Conservation (phyloP, 1,140 invertebrate species). For the Cherax destructor region DNA sequence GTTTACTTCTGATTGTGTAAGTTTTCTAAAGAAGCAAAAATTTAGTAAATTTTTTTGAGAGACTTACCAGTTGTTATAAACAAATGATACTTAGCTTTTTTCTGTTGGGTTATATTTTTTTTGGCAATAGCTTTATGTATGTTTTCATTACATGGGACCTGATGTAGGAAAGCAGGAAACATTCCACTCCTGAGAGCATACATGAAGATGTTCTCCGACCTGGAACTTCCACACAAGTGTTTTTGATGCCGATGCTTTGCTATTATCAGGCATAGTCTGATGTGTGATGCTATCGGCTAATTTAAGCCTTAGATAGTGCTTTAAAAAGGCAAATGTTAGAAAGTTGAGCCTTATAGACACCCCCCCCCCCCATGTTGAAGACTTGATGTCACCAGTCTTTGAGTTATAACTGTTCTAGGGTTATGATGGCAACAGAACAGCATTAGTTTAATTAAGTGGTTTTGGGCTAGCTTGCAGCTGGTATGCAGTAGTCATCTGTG, state of each 20-base stretch:
- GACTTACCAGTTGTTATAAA: neutral
- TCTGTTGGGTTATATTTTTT: neutral
- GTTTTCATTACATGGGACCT: constrained; percentile 23
- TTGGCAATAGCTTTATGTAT: neutral
- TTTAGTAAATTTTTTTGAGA: neutral
- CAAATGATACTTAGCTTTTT: neutral
- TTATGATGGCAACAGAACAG: neutral
- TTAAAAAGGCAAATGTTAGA: constrained; percentile 55
- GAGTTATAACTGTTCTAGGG: neutral
- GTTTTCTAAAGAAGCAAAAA: neutral
- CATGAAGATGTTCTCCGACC: constrained; percentile 49
- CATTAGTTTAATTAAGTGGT: neutral
- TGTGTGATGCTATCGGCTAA: constrained; percentile 42
- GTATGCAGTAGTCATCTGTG: neutral
- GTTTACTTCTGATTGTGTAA: neutral
- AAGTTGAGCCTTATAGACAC: constrained; percentile 41
- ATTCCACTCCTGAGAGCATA: constrained; percentile 35
- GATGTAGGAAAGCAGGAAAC: neutral
- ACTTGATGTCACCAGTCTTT: constrained; percentile 17
- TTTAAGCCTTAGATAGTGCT: constrained; percentile 63
- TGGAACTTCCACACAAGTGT: constrained; percentile 15
- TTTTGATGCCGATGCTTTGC: constrained; percentile 30
- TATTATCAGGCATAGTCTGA: constrained; percentile 27
- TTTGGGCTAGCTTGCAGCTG: neutral
- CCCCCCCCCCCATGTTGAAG: constrained; percentile 35